Conservation (phyloP, 2,888 invertebrate genomes). For the Trachelus iudaicus region DNA sequence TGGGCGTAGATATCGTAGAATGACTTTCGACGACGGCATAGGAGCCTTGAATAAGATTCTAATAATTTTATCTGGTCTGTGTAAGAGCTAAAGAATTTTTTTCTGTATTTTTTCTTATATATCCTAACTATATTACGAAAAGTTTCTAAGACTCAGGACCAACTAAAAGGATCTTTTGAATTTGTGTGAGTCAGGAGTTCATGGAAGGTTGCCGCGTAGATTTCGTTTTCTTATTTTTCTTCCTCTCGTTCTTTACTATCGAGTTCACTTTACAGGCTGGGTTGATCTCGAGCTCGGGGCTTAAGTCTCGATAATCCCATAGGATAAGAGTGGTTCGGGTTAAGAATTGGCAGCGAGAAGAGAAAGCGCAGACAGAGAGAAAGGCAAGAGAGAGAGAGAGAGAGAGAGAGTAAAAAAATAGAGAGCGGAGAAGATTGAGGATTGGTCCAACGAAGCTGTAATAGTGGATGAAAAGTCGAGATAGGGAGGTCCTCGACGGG, state of each 20-base stretch:
- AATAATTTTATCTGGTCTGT: background rate
- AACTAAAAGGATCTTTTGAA: background rate
- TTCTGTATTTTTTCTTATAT: background rate
- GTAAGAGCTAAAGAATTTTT: background rate
- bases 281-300: slow-evolving; percentile 34
- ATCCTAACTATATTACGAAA: background rate
- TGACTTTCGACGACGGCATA: too few species aligned
- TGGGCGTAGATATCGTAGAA: too few species aligned
- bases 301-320: slow-evolving; percentile 41
- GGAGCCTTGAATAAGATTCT: background rate
- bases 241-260: background rate
- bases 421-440: background rate
- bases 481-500: slow-evolving; percentile 15
- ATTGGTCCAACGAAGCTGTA: slow-evolving; percentile 16
- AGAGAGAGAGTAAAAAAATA: background rate
- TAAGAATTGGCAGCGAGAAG: slow-evolving; percentile 1
- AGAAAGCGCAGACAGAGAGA: background rate
- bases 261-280: background rate
- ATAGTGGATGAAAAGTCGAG: slow-evolving; percentile 37
- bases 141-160: background rate
- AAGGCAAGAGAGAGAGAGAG: background rate
- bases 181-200: background rate
- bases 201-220: background rate
- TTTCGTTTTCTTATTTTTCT: background rate
- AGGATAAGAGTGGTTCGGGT: slow-evolving; percentile 23